Conservation (phyloP, 2,888 invertebrate genomes). For the Nymphalis c-album region DNA sequence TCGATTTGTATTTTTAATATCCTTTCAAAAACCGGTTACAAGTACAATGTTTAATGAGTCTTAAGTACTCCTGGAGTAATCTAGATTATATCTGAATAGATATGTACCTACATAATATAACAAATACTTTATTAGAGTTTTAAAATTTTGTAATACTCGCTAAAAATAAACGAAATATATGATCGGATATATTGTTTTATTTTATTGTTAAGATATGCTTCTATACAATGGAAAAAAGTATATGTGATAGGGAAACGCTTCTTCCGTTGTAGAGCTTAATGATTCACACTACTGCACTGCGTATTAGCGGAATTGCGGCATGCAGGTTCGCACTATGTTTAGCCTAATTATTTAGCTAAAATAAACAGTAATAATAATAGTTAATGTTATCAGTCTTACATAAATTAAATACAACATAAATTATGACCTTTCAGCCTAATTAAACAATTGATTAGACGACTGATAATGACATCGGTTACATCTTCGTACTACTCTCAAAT, state of each 20-base stretch:
- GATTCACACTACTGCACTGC: too few species aligned
- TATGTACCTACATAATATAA: neutral
- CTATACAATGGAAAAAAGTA: neutral
- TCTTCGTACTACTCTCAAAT: neutral
- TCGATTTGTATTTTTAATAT: too few species aligned
- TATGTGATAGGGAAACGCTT: too few species aligned
- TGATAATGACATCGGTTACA: constrained; percentile 14
- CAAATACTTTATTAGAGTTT: neutral
- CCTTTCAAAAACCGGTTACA: too few species aligned
- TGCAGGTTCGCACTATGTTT: too few species aligned
- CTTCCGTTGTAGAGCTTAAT: too few species aligned
- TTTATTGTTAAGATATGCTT: neutral
- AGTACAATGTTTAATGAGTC: too few species aligned
- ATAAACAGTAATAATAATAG: too few species aligned
- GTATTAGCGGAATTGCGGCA: too few species aligned
- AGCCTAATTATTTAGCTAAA: too few species aligned
- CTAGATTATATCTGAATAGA: neutral
- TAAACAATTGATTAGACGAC: constrained; percentile 13
- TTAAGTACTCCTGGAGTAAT: neutral
- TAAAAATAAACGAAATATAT: neutral
- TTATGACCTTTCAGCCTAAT: neutral
- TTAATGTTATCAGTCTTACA: too few species aligned
- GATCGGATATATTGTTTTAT: neutral
- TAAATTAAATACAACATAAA: too few species aligned
- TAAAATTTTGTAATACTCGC: neutral